A percentile compares a stretch with the other conserved stretches of the same genome.
phyloP scores from a whole-genome alignment of 2,888 invertebrate species.

The Lasioglossum marginatum region DNA sequence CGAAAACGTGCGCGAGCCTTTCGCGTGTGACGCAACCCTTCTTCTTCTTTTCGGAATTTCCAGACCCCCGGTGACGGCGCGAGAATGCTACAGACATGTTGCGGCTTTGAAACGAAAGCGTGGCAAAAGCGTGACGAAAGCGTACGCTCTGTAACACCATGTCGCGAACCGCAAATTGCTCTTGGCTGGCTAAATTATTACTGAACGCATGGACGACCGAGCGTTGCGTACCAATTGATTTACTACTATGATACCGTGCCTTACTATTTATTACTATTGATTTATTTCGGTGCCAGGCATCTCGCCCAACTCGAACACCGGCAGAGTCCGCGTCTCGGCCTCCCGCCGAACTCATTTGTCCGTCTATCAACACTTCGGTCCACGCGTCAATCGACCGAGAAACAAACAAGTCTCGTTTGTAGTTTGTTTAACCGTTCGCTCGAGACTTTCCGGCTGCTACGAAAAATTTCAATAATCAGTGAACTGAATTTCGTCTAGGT shows the following conservation, averaged over 20 bases:
- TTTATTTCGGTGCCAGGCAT: slow-evolving; percentile 3
- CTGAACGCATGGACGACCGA: background rate
- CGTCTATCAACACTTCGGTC: background rate
- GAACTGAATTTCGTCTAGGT: background rate
- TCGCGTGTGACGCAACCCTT: background rate
- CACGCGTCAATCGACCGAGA: background rate
- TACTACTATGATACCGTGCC: background rate
- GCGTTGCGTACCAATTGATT: background rate
- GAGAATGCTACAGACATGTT: background rate
- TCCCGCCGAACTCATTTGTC: background rate
- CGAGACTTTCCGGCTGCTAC: background rate
- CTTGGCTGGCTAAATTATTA: background rate
- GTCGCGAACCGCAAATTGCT: background rate
- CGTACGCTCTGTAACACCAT: background rate
- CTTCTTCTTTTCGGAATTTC: background rate
- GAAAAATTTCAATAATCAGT: background rate
- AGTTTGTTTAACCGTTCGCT: background rate
- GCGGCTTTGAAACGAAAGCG: background rate
- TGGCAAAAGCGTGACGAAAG: background rate
- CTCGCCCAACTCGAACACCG: background rate
- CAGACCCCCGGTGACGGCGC: background rate
- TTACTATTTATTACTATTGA: slow-evolving; percentile 10
- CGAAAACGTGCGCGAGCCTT: background rate
- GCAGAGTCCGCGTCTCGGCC: background rate
- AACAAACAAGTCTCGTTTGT: background rate